A percentile compares a stretch with the other conserved stretches of the same genome.
phyloP scores from a whole-genome alignment of 2,113 vertebrate species.

The Oceanodroma tethys region DNA sequence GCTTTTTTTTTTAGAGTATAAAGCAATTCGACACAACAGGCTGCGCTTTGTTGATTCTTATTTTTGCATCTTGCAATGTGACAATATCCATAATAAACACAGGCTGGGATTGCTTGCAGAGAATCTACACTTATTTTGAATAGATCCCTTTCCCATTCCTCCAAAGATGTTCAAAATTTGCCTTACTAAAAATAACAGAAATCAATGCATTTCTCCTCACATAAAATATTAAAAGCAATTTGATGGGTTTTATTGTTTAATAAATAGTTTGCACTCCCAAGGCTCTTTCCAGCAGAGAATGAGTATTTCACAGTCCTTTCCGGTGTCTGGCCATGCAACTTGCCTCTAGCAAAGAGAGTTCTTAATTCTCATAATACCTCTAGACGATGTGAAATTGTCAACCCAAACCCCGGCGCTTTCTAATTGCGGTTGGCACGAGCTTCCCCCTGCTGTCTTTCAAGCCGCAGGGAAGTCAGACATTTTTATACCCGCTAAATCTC shows the following conservation, averaged over 20 bases:
- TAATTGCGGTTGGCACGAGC: background rate
- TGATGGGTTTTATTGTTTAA: constrained; percentile 26
- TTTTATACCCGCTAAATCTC: background rate
- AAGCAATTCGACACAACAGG: background rate
- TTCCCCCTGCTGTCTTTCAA: background rate
- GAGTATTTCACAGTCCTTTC: background rate
- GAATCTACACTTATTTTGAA: background rate
- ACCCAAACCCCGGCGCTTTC: background rate
- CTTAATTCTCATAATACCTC: rapidly evolving
- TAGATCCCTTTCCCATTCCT: background rate
- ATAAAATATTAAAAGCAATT: constrained; percentile 4
- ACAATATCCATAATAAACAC: constrained; percentile 7
- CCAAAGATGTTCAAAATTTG: background rate
- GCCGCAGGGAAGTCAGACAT: background rate
- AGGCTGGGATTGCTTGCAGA: background rate
- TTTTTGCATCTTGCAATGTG: background rate
- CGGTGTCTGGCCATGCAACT: background rate
- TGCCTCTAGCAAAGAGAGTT: constrained; percentile 20
- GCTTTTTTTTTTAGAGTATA: background rate
- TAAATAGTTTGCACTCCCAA: constrained; percentile 9
- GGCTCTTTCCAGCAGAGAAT: background rate
- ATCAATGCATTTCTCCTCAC: background rate
- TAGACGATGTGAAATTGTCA: background rate
- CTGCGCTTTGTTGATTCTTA: constrained; percentile 19
- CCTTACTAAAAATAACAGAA: background rate